Evolutionary conservation across 2,113 vertebrate genomes (phyloP), one percentile per base, ranked within the genome.

Genomic region (Elgaria multicarinata): DNA sequence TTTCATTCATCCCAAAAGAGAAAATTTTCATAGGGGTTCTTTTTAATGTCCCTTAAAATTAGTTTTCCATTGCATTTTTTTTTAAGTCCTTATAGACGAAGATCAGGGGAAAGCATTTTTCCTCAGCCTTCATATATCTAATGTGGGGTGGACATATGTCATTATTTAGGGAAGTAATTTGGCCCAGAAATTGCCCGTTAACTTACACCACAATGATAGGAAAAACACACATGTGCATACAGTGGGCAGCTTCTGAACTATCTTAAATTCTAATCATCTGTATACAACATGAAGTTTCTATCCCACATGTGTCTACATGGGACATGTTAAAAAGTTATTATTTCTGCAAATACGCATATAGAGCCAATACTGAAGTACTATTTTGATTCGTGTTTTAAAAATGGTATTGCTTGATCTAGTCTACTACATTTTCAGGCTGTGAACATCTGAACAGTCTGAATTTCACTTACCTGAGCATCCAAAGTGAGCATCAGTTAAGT

Each of bases 401-500:
- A 36, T 42, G 9, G n/a, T 72, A 53, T 66, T 77, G 55, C 3
- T 89, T 72, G 26, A 77, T 31, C n/a, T 44, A 85, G 39, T 72
- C 16, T 42, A 69, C 33, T 55, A 66, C 69, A 69, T 62, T n/a
- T 84, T 71, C 55, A 91, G 74, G 3, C 42, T 92, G 44, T 92
- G 83, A 89, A 69, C n/a, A n/a, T n/a, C n/a, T n/a, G n/a, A 93
- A 83, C 24, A 82, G 83, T 0, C 50, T 83, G 76, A 82, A 90
- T 80, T 90, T 84, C 67, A 86, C 39, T 92, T 85, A 6, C 22
- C 85, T 90, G 62, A 71, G 42, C 78, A 39, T 80, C 46, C 85
- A 74, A 77, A 90, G 87, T 36, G 87, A 12, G 44, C 90, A 75
- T 86, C 58, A 88, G 13, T 28, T n/a, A 90, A 83, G 78, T 87